These are phyloP conservation scores for Apamea monoglypha DNA, from an alignment of 2,888 invertebrate genomes.

Conservation along the genomic window DNA sequence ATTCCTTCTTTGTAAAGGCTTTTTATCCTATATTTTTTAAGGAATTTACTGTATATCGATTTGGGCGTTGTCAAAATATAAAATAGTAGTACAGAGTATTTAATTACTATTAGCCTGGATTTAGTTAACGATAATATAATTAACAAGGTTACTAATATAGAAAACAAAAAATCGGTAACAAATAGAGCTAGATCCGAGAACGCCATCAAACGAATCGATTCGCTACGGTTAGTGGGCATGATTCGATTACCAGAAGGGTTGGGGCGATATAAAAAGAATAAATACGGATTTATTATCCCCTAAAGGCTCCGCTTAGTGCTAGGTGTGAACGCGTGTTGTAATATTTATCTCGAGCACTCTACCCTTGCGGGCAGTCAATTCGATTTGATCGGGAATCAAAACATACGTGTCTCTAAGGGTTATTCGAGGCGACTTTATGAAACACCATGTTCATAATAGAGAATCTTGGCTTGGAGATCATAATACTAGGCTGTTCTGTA, in stretches of 20 bases:
- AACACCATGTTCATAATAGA: background rate
- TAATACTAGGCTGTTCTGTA: background rate
- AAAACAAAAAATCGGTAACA: slow-evolving; percentile 39
- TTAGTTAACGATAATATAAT: slow-evolving; percentile 12
- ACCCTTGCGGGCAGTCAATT: slow-evolving; percentile 86
- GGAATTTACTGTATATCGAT: background rate
- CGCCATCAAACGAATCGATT: slow-evolving; percentile 80
- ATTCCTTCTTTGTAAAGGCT: background rate
- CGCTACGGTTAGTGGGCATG: slow-evolving; percentile 83
- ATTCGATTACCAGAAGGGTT: slow-evolving; percentile 86
- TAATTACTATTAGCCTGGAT: background rate
- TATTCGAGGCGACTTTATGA: slow-evolving; percentile 38
- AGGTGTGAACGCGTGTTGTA: slow-evolving; percentile 88
- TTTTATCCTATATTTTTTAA: background rate
- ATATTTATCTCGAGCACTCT: slow-evolving; percentile 83
- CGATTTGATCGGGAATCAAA: slow-evolving; percentile 85
- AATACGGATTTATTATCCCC: slow-evolving; percentile 90
- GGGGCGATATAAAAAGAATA: slow-evolving; percentile 88
- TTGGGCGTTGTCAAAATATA: background rate
- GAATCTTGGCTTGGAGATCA: background rate
- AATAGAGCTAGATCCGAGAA: slow-evolving; percentile 31
- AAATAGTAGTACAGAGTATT: background rate
- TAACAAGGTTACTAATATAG: slow-evolving; percentile 3
- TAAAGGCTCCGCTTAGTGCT: slow-evolving; percentile 86
- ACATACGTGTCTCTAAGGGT: slow-evolving; percentile 79